Percentiles rank a stretch among this genome's conserved stretches.
These are phyloP conservation scores for Caenorhabditis sinica DNA, from an alignment of 2,888 invertebrate species.

Conservation along the genomic window DNA sequence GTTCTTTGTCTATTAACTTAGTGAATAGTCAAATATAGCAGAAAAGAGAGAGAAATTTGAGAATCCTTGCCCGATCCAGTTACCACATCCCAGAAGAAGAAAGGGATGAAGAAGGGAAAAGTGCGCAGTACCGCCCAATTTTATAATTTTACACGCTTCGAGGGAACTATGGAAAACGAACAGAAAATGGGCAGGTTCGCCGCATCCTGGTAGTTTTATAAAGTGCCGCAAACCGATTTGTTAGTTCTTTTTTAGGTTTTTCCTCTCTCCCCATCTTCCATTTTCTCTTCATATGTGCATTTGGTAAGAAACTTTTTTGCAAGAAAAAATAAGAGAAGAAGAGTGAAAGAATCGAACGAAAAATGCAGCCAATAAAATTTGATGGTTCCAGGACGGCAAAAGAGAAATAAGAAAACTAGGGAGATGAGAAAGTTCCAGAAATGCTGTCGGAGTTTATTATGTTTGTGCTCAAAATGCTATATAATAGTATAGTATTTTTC, in stretches of 20 bases:
- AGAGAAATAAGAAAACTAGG: not conserved
- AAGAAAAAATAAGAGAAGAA: constrained; percentile 8
- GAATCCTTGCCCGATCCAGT: constrained; percentile 50
- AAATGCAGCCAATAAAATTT: constrained; percentile 42
- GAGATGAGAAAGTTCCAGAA: not conserved
- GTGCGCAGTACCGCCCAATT: constrained; percentile 7
- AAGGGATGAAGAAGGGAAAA: not conserved
- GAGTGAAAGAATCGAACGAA: constrained; percentile 11
- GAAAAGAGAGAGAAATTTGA: constrained; percentile 45
- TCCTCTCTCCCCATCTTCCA: not conserved
- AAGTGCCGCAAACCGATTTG: constrained; percentile 41
- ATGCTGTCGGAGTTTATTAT: too few species aligned
- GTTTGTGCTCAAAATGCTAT: too few species aligned
- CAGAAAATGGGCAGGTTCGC: constrained; percentile 51
- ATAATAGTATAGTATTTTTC: too few species aligned
- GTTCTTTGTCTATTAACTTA: constrained; percentile 14
- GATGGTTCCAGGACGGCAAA: constrained; percentile 29
- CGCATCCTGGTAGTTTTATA: constrained; percentile 33
- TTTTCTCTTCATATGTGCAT: constrained; percentile 32
- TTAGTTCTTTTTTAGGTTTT: constrained; percentile 18
- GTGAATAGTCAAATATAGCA: constrained; percentile 39
- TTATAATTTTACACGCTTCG: constrained; percentile 55
- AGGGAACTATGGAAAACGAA: constrained; percentile 25
- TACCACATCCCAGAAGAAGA: constrained; percentile 24
- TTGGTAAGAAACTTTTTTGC: constrained; percentile 17